A percentile compares a stretch with the other conserved stretches of the same genome.
phyloP scores from a whole-genome alignment of 2,113 vertebrate species.

The Myanophis thanlyinensis region DNA sequence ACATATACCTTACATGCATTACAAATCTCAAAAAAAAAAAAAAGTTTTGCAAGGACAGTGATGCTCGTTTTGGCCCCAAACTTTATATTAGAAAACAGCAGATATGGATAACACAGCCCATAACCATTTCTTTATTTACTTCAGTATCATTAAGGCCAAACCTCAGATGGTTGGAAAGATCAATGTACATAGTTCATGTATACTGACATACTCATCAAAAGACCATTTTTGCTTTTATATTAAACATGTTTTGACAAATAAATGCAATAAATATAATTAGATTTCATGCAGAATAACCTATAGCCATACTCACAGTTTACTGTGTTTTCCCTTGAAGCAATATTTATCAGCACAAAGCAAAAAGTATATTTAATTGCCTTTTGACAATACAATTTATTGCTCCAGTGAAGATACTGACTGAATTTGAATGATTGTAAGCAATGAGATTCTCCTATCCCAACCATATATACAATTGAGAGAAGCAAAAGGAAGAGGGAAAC shows the following conservation, averaged over 20 bases:
- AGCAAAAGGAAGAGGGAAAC: neutral
- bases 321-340: conserved; percentile 22
- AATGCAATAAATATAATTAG: neutral
- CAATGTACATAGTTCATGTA: neutral
- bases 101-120: neutral
- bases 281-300: conserved; percentile 12
- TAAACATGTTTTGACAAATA: neutral
- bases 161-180: neutral
- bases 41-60: neutral
- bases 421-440: neutral
- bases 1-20: neutral
- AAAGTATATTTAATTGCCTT: conserved; percentile 10
- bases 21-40: neutral
- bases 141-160: neutral
- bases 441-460: neutral
- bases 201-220: neutral
- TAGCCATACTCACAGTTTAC: conserved; percentile 22
- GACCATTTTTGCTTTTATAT: neutral
- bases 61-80: neutral
- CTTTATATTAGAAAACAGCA: neutral
- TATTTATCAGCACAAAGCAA: conserved; percentile 19
- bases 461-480: neutral
- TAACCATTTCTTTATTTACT: neutral
- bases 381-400: conserved; percentile 3
- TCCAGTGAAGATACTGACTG: neutral